These are phyloP conservation scores for Lophura swinhoii DNA, from an alignment of 2,797 vertebrate genomes.

Conservation along the genomic window DNA sequence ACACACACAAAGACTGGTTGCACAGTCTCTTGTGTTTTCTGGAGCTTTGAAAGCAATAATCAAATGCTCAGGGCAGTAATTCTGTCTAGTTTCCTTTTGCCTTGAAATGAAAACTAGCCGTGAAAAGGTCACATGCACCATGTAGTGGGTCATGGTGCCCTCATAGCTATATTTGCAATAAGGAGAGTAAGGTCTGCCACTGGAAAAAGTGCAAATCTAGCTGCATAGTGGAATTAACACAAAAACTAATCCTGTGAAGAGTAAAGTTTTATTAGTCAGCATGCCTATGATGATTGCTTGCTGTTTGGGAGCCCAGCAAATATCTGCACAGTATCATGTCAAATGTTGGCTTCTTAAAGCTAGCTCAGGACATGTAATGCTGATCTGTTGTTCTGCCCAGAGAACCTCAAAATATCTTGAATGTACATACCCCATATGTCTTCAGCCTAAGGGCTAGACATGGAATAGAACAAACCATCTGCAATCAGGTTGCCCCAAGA, in stretches of 20 bases:
- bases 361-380: background rate
- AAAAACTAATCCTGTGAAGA: background rate
- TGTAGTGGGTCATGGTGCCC: rapidly evolving
- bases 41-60: background rate
- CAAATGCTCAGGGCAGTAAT: background rate
- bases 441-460: background rate
- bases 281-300: background rate
- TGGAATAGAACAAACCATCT: background rate
- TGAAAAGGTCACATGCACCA: background rate
- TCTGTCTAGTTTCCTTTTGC: background rate
- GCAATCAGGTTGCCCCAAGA: background rate
- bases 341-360: background rate
- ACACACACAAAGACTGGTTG: background rate
- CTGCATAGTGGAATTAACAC: background rate
- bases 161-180: background rate
- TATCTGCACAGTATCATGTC: background rate
- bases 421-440: rapidly evolving
- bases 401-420: background rate
- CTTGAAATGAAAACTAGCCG: background rate
- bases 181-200: rapidly evolving
- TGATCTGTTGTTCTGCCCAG: background rate
- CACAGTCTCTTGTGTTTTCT: background rate
- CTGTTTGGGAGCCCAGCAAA: background rate
- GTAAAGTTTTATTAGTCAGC: background rate
- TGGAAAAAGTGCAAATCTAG: background rate